Conservation (phyloP, 2,888 invertebrate genomes). For the Agriopis leucophaearia region DNA sequence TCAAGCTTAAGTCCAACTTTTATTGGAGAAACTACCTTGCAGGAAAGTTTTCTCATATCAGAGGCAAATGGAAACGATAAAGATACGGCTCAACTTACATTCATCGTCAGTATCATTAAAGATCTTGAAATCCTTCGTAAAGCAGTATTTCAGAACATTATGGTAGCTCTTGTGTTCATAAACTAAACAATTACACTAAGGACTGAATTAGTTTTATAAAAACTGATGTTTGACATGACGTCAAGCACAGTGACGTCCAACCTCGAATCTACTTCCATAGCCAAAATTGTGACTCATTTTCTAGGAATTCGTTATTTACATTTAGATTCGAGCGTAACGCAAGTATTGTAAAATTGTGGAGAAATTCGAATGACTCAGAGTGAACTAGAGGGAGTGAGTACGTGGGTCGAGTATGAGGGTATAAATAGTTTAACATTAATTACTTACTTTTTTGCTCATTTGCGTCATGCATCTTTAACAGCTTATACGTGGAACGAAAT, state of each 20-base stretch:
- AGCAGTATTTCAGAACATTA: conserved; percentile 1
- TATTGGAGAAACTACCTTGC: conserved; percentile 15
- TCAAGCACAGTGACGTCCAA: conserved; percentile 55
- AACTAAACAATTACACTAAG: background rate
- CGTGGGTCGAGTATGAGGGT: background rate
- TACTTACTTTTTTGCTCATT: no score
- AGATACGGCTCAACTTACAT: conserved; percentile 18
- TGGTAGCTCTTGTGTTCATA: background rate
- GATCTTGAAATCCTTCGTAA: background rate
- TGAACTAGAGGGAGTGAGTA: conserved; percentile 2
- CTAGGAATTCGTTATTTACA: conserved; percentile 36
- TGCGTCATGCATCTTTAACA: no score
- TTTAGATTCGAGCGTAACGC: conserved; percentile 24
- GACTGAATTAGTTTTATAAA: conserved; percentile 31
- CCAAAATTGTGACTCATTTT: conserved; percentile 50
- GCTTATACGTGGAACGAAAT: no score
- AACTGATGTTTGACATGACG: conserved; percentile 48
- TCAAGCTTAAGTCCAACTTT: conserved; percentile 20
- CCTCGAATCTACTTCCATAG: conserved; percentile 43
- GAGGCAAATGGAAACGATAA: conserved; percentile 13
- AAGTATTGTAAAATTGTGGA: conserved; percentile 16
- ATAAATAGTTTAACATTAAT: no score
- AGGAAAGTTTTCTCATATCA: conserved; percentile 23
- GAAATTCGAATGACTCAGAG: conserved; percentile 10
- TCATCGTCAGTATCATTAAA: conserved; percentile 12